Evolutionary conservation across 2,797 vertebrate species (phyloP).

Genomic region (Adelosebastes latens): DNA sequence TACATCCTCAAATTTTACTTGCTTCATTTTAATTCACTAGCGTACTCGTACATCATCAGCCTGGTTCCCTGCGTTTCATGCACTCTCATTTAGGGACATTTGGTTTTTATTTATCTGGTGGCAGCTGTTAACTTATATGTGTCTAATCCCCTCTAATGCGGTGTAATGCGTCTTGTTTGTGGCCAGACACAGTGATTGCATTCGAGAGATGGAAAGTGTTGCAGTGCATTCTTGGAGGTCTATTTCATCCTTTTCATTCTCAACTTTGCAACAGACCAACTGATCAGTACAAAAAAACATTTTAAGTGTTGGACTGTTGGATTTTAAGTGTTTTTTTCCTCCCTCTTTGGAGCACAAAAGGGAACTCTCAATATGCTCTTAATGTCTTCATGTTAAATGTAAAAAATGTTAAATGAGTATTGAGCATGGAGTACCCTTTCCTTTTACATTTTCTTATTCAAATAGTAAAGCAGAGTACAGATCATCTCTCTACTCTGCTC

Average conservation of each 20-base stretch:
- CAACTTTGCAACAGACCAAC: not conserved
- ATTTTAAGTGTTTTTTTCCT: too few relatives aligned
- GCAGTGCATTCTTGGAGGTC: slow-evolving; percentile 19
- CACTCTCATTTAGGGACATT: slow-evolving; percentile 50
- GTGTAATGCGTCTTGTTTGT: slow-evolving; percentile 59
- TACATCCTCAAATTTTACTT: not conserved
- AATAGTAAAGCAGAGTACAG: not conserved
- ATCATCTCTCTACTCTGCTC: not conserved
- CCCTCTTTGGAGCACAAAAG: not conserved
- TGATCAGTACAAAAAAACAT: not conserved
- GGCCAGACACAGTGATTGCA: slow-evolving; percentile 54
- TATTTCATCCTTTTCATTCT: slow-evolving; percentile 15
- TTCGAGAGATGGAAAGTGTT: slow-evolving; percentile 36
- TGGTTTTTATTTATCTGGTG: slow-evolving; percentile 45
- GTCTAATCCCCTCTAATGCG: slow-evolving; percentile 72
- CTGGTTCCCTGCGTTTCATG: slow-evolving; percentile 1
- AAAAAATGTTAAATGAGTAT: not conserved
- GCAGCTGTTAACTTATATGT: slow-evolving; percentile 69
- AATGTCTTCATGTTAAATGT: not conserved
- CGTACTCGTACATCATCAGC: slow-evolving; percentile 5
- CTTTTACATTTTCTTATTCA: not conserved
- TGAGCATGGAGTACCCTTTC: not conserved
- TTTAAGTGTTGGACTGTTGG: not conserved
- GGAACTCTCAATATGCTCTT: not conserved
- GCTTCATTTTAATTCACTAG: not conserved